Conservation (phyloP, 2,888 invertebrate genomes). For the Drosophila prolongata region DNA sequence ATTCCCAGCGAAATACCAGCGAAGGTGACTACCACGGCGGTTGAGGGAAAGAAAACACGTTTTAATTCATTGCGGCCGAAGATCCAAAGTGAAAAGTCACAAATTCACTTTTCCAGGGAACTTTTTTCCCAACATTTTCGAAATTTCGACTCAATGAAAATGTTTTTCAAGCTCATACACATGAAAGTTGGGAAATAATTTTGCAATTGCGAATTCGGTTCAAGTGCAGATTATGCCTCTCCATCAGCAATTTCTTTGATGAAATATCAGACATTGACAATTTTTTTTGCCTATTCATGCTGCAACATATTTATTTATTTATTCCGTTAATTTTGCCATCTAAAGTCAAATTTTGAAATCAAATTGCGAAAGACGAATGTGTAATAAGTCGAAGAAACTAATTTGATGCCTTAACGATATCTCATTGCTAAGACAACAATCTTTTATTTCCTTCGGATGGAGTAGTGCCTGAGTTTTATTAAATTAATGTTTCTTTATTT, state of each 20-base stretch:
- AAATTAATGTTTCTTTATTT: background rate
- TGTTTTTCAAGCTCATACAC: constrained; percentile 33
- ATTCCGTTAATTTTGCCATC: constrained; percentile 33
- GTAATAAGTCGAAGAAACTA: constrained; percentile 10
- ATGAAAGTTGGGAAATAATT: constrained; percentile 23
- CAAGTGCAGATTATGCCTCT: constrained; percentile 55
- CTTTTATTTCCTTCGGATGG: background rate
- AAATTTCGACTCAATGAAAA: constrained; percentile 63
- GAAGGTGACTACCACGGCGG: constrained; percentile 49
- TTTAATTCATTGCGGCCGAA: constrained; percentile 60
- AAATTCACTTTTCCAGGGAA: constrained; percentile 56
- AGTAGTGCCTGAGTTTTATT: background rate
- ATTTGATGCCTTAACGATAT: background rate
- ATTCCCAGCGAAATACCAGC: constrained; percentile 40
- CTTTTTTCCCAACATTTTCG: constrained; percentile 44
- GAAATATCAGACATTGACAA: constrained; percentile 51
- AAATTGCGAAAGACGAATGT: constrained; percentile 44
- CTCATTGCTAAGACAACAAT: background rate
- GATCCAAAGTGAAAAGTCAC: constrained; percentile 66
- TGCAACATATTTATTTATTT: constrained; percentile 31
- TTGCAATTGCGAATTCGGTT: constrained; percentile 26
- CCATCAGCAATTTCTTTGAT: constrained; percentile 58
- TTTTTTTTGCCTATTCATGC: constrained; percentile 47
- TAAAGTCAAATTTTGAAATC: constrained; percentile 19
- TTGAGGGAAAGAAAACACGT: constrained; percentile 58